Evolutionary conservation across 2,888 invertebrate species (phyloP).

Genomic region (Drosophila mettleri): DNA sequence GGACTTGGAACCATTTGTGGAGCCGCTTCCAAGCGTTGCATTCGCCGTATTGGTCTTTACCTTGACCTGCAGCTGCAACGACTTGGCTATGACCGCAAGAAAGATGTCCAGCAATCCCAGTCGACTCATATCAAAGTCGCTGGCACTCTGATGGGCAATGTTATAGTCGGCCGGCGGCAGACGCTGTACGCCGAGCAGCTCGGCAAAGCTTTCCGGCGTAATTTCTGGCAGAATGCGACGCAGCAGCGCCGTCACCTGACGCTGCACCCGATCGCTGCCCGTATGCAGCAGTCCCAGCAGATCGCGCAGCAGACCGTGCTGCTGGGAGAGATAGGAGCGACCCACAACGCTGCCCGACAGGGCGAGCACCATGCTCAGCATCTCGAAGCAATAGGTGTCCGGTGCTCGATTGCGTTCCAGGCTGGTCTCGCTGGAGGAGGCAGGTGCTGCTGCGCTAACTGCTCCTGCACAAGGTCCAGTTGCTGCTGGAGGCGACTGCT

Average conservation of each 20-base stretch:
- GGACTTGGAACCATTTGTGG: constrained; percentile 25
- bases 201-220: constrained; percentile 92
- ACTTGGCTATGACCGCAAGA: constrained; percentile 95
- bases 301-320: constrained; percentile 93
- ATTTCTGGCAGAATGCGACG: constrained; percentile 96
- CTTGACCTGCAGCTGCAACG: constrained; percentile 95
- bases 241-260: constrained; percentile 94
- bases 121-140: constrained; percentile 86
- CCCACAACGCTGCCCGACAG: constrained; percentile 97
- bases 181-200: constrained; percentile 89
- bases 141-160: constrained; percentile 87
- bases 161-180: constrained; percentile 92
- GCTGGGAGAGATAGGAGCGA: constrained; percentile 94
- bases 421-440: constrained; percentile 73
- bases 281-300: constrained; percentile 95
- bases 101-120: constrained; percentile 95
- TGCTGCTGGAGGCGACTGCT: constrained; percentile 48
- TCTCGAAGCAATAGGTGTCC: constrained; percentile 99
- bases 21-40: background rate
- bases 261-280: constrained; percentile 96
- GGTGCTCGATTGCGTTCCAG: constrained; percentile 82
- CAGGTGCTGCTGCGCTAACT: constrained; percentile 18
- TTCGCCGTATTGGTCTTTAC: constrained; percentile 82
- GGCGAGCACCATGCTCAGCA: constrained; percentile 97
- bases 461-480: constrained; percentile 51